Evolutionary conservation across 2,113 vertebrate species (phyloP).

Genomic region (Neodontobutis hainanensis): DNA sequence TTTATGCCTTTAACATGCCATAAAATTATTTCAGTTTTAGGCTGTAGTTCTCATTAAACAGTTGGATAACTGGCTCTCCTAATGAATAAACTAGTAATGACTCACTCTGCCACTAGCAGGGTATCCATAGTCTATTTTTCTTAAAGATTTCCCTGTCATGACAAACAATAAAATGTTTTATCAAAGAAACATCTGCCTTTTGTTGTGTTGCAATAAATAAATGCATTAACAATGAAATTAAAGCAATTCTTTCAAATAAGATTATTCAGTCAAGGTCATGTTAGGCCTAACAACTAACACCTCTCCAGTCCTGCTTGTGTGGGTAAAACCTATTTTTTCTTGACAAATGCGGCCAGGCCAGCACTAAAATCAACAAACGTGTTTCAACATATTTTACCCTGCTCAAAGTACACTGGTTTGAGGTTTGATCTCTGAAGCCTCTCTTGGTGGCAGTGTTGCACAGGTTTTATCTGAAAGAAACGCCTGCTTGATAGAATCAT

Average conservation of each 20-base stretch:
- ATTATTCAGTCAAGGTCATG: neutral
- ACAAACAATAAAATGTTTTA: conserved; percentile 51
- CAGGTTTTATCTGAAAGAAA: conserved; percentile 6
- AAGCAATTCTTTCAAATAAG: neutral
- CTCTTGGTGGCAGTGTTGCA: conserved; percentile 39
- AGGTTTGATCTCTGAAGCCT: neutral
- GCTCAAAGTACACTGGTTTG: too few relatives aligned
- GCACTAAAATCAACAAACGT: too few relatives aligned
- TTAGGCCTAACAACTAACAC: too few relatives aligned
- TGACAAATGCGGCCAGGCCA: too few relatives aligned
- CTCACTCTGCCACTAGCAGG: conserved; percentile 20
- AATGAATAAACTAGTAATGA: conserved; percentile 25
- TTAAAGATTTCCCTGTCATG: conserved; percentile 22
- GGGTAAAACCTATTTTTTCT: too few relatives aligned
- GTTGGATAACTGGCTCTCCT: conserved; percentile 11
- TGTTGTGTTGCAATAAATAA: neutral
- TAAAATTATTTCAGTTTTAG: conserved; percentile 41
- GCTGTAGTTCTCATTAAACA: conserved; percentile 4
- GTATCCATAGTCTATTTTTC: conserved; percentile 30
- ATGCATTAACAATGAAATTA: too few relatives aligned
- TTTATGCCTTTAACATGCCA: conserved; percentile 27
- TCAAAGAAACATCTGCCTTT: conserved; percentile 6
- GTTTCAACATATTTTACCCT: too few relatives aligned
- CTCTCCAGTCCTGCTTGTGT: neutral
- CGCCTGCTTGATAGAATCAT: conserved; percentile 14